These are phyloP conservation scores for Zaprionus nigranus DNA, from an alignment of 1,140 invertebrate species.

Conservation along the genomic window DNA sequence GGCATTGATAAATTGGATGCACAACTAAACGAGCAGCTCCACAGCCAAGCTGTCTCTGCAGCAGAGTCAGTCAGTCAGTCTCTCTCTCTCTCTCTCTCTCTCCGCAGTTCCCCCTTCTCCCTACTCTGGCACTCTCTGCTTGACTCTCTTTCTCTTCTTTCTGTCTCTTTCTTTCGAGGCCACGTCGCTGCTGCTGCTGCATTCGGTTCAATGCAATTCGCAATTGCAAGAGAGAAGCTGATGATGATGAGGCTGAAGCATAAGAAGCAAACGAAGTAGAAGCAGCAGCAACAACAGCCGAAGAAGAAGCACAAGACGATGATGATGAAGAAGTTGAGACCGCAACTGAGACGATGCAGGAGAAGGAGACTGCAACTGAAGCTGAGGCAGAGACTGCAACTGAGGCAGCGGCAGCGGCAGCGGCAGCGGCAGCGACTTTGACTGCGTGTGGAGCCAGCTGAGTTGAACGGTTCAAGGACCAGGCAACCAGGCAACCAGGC, in stretches of 20 bases:
- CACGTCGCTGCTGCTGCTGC: conserved; percentile 20
- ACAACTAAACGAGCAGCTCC: conserved; percentile 33
- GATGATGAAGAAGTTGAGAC: conserved; percentile 17
- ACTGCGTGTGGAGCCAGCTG: conserved; percentile 8
- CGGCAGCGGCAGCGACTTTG: conserved; percentile 1
- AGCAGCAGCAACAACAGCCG: conserved; percentile 17
- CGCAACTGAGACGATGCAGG: not conserved
- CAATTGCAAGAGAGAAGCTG: conserved; percentile 46
- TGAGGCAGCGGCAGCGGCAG: not conserved
- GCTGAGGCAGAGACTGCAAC: not conserved
- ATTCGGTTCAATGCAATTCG: conserved; percentile 56
- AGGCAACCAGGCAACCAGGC: conserved; percentile 61
- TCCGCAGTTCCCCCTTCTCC: not conserved
- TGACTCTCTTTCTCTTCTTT: too few species aligned
- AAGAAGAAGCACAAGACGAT: not conserved
- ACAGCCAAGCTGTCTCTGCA: conserved; percentile 5
- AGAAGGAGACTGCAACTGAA: not conserved
- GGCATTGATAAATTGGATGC: conserved; percentile 52
- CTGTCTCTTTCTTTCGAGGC: conserved; percentile 25
- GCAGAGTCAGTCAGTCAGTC: not conserved
- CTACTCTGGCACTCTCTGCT: not conserved
- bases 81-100: conserved; percentile 2
- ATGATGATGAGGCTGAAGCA: conserved; percentile 9
- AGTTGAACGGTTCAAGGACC: conserved; percentile 73
- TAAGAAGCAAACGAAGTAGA: conserved; percentile 16